Evolutionary conservation across 2,113 vertebrate species (phyloP), one percentile per base, ranked within the genome.

Genomic region (Chionis minor): DNA sequence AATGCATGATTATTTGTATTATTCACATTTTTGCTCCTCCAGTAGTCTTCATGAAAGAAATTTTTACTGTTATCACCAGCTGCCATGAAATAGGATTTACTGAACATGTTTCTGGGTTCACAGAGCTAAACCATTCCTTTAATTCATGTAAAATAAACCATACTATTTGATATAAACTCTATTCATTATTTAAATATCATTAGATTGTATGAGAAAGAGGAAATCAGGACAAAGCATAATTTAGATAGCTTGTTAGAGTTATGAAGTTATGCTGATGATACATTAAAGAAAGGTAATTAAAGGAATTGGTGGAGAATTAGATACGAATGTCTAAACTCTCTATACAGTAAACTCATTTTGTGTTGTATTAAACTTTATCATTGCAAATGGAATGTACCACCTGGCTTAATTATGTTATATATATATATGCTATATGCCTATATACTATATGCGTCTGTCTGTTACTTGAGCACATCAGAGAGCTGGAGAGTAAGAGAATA

Each of bases 1-100:
- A 92, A 92, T 33, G 38, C 55, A 51, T 82, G 38, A 91, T 93
- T 95, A 94, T 96, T 98, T 94, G 6, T 89, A 79, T 93, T 94
- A 88, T 92, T 97, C 92, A 87, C 67, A 71, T 81, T 97, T 97
- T 90, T 80, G 18, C 59, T 80, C 52, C 86, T 95, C 47, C 28
- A 92, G 54, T 86, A 77, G 61, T 95, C 58, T 90, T 94, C 80
- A 44, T 95, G 80, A 96, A 94, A 90, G 56, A 90, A 94, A 81
- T 91, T 93, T 58, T 58, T 90, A 40, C 58, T 81, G 35, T 90
- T 82, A 66, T 79, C n/a, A 94, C 38, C 35, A 95, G 42, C 75
- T 96, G 63, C 56, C 54, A 93, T 69, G 70, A 95, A 83, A 94
- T 13, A 85, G 16, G 58, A 90, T 91, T 96, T 90, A 66, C 7